Conservation (phyloP, 2,797 vertebrate species). For the Pempheris klunzingeri region DNA sequence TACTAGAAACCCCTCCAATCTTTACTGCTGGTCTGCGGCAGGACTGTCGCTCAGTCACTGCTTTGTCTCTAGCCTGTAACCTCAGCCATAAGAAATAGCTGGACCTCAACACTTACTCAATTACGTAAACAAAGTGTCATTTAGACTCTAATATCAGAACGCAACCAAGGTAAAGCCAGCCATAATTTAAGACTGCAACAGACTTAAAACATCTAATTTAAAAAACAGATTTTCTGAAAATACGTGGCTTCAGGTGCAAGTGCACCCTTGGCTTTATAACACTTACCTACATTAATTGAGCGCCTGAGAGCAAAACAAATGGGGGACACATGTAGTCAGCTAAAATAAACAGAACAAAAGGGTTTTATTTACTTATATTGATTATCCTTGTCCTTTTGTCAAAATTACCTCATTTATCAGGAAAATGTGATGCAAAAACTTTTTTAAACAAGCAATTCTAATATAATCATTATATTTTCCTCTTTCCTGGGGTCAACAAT, state of each 20-base stretch:
- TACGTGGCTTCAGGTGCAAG: too few species aligned
- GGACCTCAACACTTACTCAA: not conserved
- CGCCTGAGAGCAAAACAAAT: not conserved
- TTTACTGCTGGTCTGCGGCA: slow-evolving; percentile 31
- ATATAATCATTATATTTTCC: slow-evolving; percentile 50
- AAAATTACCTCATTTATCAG: slow-evolving; percentile 72
- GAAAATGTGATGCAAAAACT: slow-evolving; percentile 75
- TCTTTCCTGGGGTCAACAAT: slow-evolving; percentile 56
- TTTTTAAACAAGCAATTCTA: slow-evolving; percentile 48
- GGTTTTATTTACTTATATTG: slow-evolving; percentile 6
- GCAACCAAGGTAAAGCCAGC: not conserved
- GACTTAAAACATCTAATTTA: not conserved
- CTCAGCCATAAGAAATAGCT: slow-evolving; percentile 1
- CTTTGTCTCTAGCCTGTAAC: slow-evolving; percentile 47
- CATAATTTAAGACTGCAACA: not conserved
- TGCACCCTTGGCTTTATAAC: not conserved
- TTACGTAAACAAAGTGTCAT: not conserved
- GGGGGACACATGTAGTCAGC: not conserved
- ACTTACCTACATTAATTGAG: not conserved
- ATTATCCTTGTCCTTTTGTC: slow-evolving; percentile 14
- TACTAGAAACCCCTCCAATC: slow-evolving; percentile 33
- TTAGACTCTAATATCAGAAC: not conserved
- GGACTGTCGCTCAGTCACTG: slow-evolving; percentile 38
- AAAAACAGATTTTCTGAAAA: too few species aligned
- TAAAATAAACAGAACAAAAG: not conserved